Evolutionary conservation across 2,888 invertebrate genomes (phyloP), one percentile per base, ranked within the genome.

Genomic region (Phaonia tiefii): DNA sequence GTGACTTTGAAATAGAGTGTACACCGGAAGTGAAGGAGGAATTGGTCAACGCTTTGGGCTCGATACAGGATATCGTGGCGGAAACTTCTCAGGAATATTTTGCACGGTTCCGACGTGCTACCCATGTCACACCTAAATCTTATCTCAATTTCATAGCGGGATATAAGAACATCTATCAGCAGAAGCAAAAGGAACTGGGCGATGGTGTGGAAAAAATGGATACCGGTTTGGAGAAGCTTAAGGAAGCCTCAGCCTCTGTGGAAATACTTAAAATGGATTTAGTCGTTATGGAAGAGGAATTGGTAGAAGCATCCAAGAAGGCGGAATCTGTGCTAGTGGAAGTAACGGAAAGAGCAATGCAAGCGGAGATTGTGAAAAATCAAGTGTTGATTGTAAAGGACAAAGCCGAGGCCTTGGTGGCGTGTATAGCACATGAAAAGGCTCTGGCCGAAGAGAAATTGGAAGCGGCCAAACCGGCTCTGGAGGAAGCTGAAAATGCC

Each of bases 111-210:
- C 94, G 98, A 15, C 93, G 99, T 84, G 96, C 98, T 26, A 97
- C 98, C 20, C 98, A 98, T 88, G 99, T 99, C 1, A 99, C 99
- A 1, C 99, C 99, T 8, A 99, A 99, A 91, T 98, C 98, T 0
- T 99, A 98, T 90, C 92, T 99, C 20, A 98, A 97, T 88, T 99
- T 99, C 89, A 96, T 99, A 84, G 95, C 95, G 15, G 98, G 98
- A 37, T 99, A 99, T 90, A 99, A 99, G 91, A 95, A 95, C 77
- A 98, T 99, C 86, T 99, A 99, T 89, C 94, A 95, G 84, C 94
- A 94, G 90, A 98, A 98, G 90, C 95, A 96, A 88, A 95, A 94
- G 86, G 98, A 98, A 88, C 92, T 99, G 31, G 97, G 96, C 2
- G 95, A 97, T 86, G 96, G 98, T 42, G 98, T 98, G 11, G 92